Evolutionary conservation across 2,113 vertebrate genomes (phyloP).

Genomic region (Delphinus delphis): DNA sequence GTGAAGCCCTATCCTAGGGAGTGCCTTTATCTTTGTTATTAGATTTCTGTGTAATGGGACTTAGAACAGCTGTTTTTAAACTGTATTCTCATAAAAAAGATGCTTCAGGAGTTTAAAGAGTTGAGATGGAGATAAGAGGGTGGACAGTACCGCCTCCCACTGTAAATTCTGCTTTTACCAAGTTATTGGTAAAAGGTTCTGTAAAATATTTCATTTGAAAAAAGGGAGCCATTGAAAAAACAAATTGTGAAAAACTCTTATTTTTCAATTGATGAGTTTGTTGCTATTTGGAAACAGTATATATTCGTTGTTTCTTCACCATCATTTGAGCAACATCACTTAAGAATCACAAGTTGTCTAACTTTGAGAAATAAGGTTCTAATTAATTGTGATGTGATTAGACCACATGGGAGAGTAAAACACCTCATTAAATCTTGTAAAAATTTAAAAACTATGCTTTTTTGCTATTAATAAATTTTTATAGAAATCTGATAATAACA

Average conservation of each 20-base stretch:
- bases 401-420: neutral
- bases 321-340: neutral
- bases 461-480: neutral
- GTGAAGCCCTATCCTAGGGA: neutral
- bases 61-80: neutral
- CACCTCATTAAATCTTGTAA: neutral
- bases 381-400: neutral
- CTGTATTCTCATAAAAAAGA: neutral
- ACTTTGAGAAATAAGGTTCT: neutral
- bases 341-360: neutral
- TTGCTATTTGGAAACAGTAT: neutral
- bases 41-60: neutral
- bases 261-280: neutral
- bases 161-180: neutral
- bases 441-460: neutral
- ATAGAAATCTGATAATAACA: neutral
- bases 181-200: neutral
- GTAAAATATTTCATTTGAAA: neutral
- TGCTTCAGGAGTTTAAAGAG: neutral
- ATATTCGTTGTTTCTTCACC: neutral
- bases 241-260: neutral
- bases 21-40: neutral
- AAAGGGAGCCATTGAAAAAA: neutral
- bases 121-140: rapidly evolving
- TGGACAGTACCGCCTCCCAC: rapidly evolving